A percentile compares a stretch with the other conserved stretches of the same genome.
phyloP scores from a whole-genome alignment of 2,113 vertebrate genomes.

The Odocoileus hemionus region DNA sequence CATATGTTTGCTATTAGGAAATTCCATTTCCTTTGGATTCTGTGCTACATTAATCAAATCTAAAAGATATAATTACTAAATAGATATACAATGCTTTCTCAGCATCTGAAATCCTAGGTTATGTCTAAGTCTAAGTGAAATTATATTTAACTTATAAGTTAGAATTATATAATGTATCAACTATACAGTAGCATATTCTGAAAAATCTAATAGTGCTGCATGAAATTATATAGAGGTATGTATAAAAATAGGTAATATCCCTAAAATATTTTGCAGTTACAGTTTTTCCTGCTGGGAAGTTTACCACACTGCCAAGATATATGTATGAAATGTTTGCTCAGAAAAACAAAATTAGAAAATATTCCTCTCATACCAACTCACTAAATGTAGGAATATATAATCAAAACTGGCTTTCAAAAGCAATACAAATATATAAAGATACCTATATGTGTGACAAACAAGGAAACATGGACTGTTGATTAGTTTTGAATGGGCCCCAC shows the following conservation, averaged over 20 bases:
- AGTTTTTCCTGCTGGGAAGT: constrained; percentile 75
- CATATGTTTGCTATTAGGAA: background rate
- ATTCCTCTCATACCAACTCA: constrained; percentile 70
- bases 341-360: constrained; percentile 79
- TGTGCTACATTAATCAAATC: constrained; percentile 25
- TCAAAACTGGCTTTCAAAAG: constrained; percentile 78
- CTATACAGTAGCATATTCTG: constrained; percentile 71
- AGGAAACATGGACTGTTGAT: constrained; percentile 54
- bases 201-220: constrained; percentile 71
- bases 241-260: constrained; percentile 85
- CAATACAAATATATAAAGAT: constrained; percentile 77
- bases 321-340: constrained; percentile 80
- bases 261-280: constrained; percentile 79
- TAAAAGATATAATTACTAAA: constrained; percentile 45
- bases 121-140: constrained; percentile 44
- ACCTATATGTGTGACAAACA: constrained; percentile 70
- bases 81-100: constrained; percentile 24
- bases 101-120: constrained; percentile 44
- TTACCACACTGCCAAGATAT: constrained; percentile 75
- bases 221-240: constrained; percentile 77
- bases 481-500: constrained; percentile 60
- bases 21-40: constrained; percentile 26
- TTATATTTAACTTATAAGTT: constrained; percentile 57
- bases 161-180: constrained; percentile 67
- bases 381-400: constrained; percentile 78